Evolutionary conservation across 2,797 vertebrate species (phyloP), one percentile per base, ranked within the genome.

Genomic region (Coregonus suidteri): DNA sequence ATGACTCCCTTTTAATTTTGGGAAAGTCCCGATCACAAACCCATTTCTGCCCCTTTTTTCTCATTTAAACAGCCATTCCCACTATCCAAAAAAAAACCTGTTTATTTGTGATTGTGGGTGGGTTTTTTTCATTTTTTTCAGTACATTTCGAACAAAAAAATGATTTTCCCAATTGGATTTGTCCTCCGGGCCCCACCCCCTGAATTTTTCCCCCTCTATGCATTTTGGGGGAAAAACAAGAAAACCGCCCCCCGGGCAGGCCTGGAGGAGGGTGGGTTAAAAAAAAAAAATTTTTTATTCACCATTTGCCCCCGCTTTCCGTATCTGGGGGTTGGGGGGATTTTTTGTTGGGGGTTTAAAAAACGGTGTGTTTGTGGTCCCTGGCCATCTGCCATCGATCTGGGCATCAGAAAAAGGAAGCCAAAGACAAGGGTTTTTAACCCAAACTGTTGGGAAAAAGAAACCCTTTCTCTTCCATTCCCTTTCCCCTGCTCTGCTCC

Each of bases 351-450:
- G 5, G 69, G 62, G 82, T 41, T 31, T 37, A 62, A 37, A 25
- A 34, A 30, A 20, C 65, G 73, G 73, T 86, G 86, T 88, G 90
- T 93, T 90, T 84, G 77, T 80, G 74, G 64, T 80, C 72, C 71
- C 56, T 81, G 35, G 53, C 47, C 47, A 77, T 86, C 84, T 87
- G 80, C 83, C 89, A 93, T 93, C 89, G 92, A 93, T 95, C 88
- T 84, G 72, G 85, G 82, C 83, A 82, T 92, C 89, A 89, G 91
- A 93, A 93, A 92, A 93, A 93, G 88, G 84, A 84, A 77, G 85
- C 84, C 78, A 76, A 82, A 90, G 90, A 92, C 92, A 91, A n/a
- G n/a, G 89, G 84, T 92, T 92, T 91, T 94, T 94, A 93, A 93
- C 92, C 93, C 87, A 85, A 81, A 90, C 81, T 81, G 81, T 67